Base-by-base conservation (phyloP, 2,888 invertebrate genomes). In the Cancer borealis region DNA sequence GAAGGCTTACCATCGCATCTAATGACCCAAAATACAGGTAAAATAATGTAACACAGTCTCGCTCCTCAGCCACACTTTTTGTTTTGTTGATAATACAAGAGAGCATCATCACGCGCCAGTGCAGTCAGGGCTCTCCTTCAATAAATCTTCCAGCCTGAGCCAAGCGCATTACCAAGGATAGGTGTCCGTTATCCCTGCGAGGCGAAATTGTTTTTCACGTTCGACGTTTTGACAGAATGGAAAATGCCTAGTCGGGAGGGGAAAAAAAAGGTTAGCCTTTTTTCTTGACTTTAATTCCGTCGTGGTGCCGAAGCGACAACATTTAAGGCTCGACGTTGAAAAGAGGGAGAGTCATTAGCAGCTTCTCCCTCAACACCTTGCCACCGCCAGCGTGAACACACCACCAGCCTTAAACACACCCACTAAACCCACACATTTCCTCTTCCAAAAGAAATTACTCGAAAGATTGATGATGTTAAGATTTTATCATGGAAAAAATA, bases 211-310 rank as follows among this genome's bases (percentile, higher is more conserved):
- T 92, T 92, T 92, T 92, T 88, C 66, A 89, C 45, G 89, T 89
- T 92, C 92, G 92, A 89, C 92, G 73, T 92, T 92, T 92, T 92
- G 88, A 92, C 92, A 89, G 92, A 92, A 92, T 92, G 84, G 88
- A 92, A 92, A 92, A 92, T 88, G 92, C 66, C 89, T 49, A 26
- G 26, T 10, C 49, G 26, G n/a, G 79, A 84, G 47, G 92, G 79
- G 39, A 79, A 79, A 92, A 92, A 92, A 92, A 46, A 10, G 47
- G 10, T 21, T 46, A 21, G 84, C 92, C 79, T 92, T 92, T 88
- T 54, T 89, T 89, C 73, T 89, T 88, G 92, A 88, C 88, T 88
- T 60, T 92, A 92, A 92, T 92, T 92, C 92, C 73, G 89, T 21
- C 26, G 92, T 26, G 88, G 46, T 54, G 88, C 89, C 17, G 47